Evolutionary conservation across 2,888 invertebrate genomes (phyloP), one percentile per base, ranked within the genome.

Genomic region (Atethmia centrago): DNA sequence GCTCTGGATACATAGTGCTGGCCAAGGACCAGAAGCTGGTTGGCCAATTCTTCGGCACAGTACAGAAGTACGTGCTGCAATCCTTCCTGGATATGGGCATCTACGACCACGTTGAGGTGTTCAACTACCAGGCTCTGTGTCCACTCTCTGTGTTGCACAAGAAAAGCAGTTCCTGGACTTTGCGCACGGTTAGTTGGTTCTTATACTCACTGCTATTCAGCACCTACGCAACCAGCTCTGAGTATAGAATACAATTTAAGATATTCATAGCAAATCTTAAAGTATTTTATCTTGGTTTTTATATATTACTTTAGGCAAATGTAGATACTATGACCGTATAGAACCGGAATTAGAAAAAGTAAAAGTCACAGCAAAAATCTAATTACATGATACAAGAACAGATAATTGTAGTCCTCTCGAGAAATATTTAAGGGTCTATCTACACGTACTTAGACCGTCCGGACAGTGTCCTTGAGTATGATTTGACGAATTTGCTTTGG

Each of bases 51-150:
- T 98, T 99, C 92, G 99, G 99, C 0, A 98, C 98, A 79, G 95
- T 98, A 40, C 87, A 91, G 64, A 89, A 88, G 64, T 97, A 97
- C 51, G 97, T 99, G 4, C 97, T 99, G 97, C 97, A 97, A 71
- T 97, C 97, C 0, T 97, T 99, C 96, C 96, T 99, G 2, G 94
- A 97, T 0, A 96, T 97, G 84, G 96, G 97, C 1, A 97, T 99
- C 79, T 99, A 97, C 91, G 97, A 98, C 74, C 97, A 97, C 80
- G 97, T 98, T 0, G 97, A 97, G 47, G 97, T 99, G 65, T 98
- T 98, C 88, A 99, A 99, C 92, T 98, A 98, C 90, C 99, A 99
- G 92, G 98, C 98, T 1, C 95, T 98, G 49, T 99, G 99, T 89
- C 93, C 93, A 12, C 55, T 88, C 7, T 90, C 91, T 1, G 85